These are phyloP conservation scores for Malaclemys terrapin DNA, from an alignment of 2,113 vertebrate species.

Conservation along the genomic window DNA sequence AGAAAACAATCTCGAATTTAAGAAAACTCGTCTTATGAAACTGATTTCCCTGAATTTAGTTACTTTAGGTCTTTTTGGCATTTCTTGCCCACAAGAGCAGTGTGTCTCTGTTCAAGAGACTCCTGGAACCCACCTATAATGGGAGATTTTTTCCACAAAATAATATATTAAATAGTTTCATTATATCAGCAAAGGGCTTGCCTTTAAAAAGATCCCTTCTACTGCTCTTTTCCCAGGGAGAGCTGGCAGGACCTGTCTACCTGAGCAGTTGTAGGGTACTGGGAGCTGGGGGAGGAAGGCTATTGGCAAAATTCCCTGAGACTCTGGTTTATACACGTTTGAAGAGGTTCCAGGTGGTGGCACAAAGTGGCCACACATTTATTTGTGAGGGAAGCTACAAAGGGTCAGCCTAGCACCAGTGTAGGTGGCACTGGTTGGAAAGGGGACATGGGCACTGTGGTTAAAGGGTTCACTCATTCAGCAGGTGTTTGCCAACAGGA, in stretches of 20 bases:
- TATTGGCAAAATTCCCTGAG: background rate
- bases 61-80: constrained; percentile 61
- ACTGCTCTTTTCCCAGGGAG: background rate
- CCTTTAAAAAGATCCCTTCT: background rate
- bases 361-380: background rate
- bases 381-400: background rate
- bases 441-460: background rate
- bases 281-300: constrained; percentile 27
- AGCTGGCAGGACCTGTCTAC: background rate
- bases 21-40: constrained; percentile 68
- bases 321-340: background rate
- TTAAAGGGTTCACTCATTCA: background rate
- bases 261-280: constrained; percentile 40
- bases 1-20: constrained; percentile 67
- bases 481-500: background rate
- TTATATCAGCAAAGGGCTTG: background rate
- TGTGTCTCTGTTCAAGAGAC: constrained; percentile 60
- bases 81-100: constrained; percentile 69
- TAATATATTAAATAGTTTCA: background rate
- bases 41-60: constrained; percentile 40
- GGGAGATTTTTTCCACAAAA: constrained; percentile 30
- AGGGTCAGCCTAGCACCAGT: background rate
- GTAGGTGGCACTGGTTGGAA: background rate
- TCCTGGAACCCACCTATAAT: constrained; percentile 39
- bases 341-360: background rate